phyloP scores from a whole-genome alignment of 2,113 vertebrate species.

The Prionailurus viverrinus region DNA sequence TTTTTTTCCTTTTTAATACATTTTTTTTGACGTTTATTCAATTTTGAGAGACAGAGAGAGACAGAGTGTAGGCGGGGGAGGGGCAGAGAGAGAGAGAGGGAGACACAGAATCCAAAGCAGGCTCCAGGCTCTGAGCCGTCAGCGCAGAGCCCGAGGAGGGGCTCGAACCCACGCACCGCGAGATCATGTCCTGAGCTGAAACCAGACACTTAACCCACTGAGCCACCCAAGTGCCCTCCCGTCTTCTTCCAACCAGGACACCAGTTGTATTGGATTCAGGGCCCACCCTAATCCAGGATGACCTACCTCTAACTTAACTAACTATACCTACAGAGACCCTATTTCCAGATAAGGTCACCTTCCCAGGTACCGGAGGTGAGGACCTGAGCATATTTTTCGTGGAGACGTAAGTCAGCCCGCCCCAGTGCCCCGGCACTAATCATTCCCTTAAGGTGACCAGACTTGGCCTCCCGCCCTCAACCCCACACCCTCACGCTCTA shows the following conservation, averaged over 20 bases:
- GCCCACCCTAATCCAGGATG: no score
- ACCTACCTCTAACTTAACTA: not conserved
- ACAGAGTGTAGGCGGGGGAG: no score
- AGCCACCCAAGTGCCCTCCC: not conserved
- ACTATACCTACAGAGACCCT: not conserved
- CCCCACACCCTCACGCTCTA: not conserved
- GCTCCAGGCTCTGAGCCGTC: no score
- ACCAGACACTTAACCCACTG: no score
- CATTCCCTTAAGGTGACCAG: not conserved
- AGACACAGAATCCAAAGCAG: no score
- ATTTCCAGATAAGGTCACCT: not conserved
- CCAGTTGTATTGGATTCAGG: not conserved
- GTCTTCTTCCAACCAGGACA: not conserved
- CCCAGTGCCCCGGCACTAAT: not conserved
- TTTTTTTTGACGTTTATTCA: no score
- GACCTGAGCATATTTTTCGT: not conserved
- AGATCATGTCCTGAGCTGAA: no score
- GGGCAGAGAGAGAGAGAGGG: no score
- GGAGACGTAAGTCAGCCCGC: not conserved
- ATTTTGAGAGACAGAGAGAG: no score
- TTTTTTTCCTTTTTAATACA: no score
- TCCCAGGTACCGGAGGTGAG: not conserved
- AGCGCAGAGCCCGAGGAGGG: no score
- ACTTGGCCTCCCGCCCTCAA: not conserved
- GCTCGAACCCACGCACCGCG: fast-evolving